Conservation (phyloP, 1,140 invertebrate genomes). For the Hypsibius dujardini region DNA sequence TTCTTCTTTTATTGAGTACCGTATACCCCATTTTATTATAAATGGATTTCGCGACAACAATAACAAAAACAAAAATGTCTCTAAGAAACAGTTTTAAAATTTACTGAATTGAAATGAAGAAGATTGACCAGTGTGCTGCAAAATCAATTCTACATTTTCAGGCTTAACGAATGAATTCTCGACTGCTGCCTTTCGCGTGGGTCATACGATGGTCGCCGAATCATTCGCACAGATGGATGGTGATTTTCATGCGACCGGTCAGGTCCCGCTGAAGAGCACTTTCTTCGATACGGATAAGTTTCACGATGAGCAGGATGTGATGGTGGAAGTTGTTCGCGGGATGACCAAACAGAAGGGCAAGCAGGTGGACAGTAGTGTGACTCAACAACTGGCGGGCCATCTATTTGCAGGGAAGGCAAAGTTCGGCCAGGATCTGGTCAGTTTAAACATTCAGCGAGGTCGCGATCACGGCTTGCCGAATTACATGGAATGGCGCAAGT, state of each 20-base stretch:
- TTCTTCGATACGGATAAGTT: conserved; percentile 30
- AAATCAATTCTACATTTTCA: conserved; percentile 25
- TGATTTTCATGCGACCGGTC: conserved; percentile 35
- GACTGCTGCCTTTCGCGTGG: conserved; percentile 45
- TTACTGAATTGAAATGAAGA: too few relatives aligned
- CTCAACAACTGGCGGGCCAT: conserved; percentile 42
- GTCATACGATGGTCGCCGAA: conserved; percentile 39
- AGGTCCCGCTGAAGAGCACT: conserved; percentile 38
- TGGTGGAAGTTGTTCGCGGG: conserved; percentile 45
- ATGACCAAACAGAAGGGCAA: conserved; percentile 48
- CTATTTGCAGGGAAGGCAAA: conserved; percentile 33
- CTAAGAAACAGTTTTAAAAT: too few relatives aligned
- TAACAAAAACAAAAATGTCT: too few relatives aligned
- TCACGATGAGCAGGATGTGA: conserved; percentile 35
- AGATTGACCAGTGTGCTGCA: too few relatives aligned
- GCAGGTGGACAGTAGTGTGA: conserved; percentile 46
- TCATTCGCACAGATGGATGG: conserved; percentile 31
- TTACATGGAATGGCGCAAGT: conserved; percentile 31
- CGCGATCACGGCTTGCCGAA: conserved; percentile 33
- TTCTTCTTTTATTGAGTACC: too few relatives aligned
- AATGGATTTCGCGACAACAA: too few relatives aligned
- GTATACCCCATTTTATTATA: too few relatives aligned
- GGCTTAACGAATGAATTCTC: conserved; percentile 46
- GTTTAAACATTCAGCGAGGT: conserved; percentile 58
- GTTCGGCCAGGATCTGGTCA: conserved; percentile 62